phyloP scores from a whole-genome alignment of 2,113 vertebrate genomes.

The Pelusios castaneus region DNA sequence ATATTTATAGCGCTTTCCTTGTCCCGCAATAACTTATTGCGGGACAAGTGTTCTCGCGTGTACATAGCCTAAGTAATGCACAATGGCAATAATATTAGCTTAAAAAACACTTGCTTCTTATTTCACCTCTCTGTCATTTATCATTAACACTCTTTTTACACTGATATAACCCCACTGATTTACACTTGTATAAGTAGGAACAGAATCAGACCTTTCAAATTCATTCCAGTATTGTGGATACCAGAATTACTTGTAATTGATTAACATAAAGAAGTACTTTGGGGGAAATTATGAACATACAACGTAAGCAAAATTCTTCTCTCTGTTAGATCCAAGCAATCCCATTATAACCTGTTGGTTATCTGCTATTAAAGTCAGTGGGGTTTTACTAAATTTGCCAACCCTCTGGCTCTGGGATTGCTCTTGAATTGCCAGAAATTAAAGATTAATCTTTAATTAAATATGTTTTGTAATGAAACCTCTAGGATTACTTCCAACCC shows the following conservation, averaged over 20 bases:
- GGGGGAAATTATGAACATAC: not conserved
- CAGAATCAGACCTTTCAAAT: not conserved
- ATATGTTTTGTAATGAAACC: not conserved
- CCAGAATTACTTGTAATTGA: not conserved
- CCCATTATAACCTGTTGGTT: rapidly evolving
- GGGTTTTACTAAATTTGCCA: not conserved
- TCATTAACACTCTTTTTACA: not conserved
- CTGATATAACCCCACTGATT: not conserved
- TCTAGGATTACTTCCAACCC: not conserved
- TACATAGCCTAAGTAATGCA: not conserved
- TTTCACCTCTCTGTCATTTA: not conserved
- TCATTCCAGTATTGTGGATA: not conserved
- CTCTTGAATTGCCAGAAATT: not conserved
- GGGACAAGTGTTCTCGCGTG: too few relatives aligned
- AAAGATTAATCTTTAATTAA: not conserved
- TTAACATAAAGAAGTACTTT: rapidly evolving
- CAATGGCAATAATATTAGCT: not conserved
- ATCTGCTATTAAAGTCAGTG: not conserved
- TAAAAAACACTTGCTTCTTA: not conserved
- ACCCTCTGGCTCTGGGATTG: not conserved
- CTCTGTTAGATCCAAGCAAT: not conserved
- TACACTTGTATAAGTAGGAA: not conserved
- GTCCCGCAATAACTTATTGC: too few relatives aligned
- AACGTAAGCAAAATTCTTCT: not conserved
- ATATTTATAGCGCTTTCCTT: too few relatives aligned